Evolutionary conservation across 2,888 invertebrate genomes (phyloP).

Genomic region (Lasioglossum morio): DNA sequence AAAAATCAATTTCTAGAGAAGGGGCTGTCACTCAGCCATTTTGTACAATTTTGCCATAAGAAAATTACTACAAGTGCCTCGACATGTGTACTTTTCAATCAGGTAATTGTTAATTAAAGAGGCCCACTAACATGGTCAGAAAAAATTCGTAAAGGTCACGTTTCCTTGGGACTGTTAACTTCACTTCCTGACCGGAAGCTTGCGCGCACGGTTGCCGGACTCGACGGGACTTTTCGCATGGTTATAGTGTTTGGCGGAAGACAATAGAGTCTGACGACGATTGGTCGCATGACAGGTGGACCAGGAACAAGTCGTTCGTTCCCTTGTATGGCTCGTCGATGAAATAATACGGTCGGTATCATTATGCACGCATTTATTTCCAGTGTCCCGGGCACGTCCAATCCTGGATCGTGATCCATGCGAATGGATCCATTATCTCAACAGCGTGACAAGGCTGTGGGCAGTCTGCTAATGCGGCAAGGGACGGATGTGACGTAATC

Average conservation of each 20-base stretch:
- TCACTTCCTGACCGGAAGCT: neutral
- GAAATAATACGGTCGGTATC: constrained; percentile 73
- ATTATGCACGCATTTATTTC: constrained; percentile 81
- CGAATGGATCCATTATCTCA: constrained; percentile 84
- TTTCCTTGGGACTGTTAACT: neutral
- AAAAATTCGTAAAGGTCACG: neutral
- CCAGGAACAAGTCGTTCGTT: constrained; percentile 63
- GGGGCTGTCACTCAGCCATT: neutral
- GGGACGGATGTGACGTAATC: constrained; percentile 83
- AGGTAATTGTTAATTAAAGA: neutral
- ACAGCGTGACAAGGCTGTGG: constrained; percentile 83
- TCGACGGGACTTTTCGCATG: neutral
- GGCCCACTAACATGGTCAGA: rapidly evolving
- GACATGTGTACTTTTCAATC: neutral
- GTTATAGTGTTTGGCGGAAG: constrained; percentile 1
- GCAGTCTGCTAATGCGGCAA: constrained; percentile 82
- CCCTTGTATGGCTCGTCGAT: constrained; percentile 65
- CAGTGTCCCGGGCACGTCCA: constrained; percentile 81
- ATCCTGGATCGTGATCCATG: constrained; percentile 82
- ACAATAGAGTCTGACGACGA: neutral
- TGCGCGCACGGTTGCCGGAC: neutral
- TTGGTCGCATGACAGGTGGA: constrained; percentile 64
- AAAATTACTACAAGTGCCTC: rapidly evolving
- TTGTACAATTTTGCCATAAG: rapidly evolving
- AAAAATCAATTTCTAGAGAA: too few species aligned